Base-by-base conservation (phyloP, 2,113 vertebrate species). In the Phodopus roborovskii region DNA sequence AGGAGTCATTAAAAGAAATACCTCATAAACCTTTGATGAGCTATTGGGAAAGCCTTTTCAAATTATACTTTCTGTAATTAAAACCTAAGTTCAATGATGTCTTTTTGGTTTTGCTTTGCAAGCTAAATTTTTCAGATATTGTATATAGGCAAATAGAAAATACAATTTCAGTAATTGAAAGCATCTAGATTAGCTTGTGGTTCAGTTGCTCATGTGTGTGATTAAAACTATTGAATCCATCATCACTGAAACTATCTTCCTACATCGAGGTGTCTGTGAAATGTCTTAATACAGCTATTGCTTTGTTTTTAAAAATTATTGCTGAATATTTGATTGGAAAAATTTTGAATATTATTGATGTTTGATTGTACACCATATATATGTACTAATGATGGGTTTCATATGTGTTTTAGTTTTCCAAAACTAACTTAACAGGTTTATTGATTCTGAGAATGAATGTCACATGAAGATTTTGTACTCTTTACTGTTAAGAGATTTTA, bases 131-230 rank as follows among this genome's bases (percentile, higher is more conserved):
- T 86, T 75, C 56, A 79, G 42, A 95, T n/a, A 73, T 24, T 96
- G 0, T 17, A 20, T 45, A 0, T 56, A 71, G 92, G 50, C 71
- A 64, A 88, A 93, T 96, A 96, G 86, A 90, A 84, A 68, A 2
- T 50, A 13, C 94, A 91, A 92, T 93, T 98, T 98, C 75, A 97
- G 85, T 89, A 97, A 68, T 79, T 11, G 30, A 92, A 94, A 92
- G 96, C 88, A 6, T 95, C 82, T 97, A 73, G 96, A 97, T 98
- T 97, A 0, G 5, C 93, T 12, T 83, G 90, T 86, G 98, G 97
- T 98, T 98, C 97, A 97, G 92, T 98, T 97, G 98, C 97, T 98
- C 97, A 85, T 53, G 98, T 98, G 98, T 98, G 97, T 98, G 98
- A 98, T 97, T 98, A 97, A 91, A 97, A 97, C 97, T 4, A 95